phyloP scores from a whole-genome alignment of 2,797 vertebrate genomes.

The Anas bahamensis region DNA sequence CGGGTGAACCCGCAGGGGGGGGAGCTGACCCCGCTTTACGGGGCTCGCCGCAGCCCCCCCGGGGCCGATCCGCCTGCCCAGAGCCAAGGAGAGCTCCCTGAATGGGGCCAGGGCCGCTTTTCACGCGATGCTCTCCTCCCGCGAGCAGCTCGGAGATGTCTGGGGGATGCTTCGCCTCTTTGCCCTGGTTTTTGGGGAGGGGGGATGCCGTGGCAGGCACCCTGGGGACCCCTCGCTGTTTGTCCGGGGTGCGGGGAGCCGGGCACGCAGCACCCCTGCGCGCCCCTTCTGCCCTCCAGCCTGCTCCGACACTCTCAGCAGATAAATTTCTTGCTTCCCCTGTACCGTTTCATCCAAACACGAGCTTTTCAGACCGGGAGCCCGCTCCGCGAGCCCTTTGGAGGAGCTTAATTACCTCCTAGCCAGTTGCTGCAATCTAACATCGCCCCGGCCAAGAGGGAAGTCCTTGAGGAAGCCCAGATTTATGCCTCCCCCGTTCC shows the following conservation, averaged over 20 bases:
- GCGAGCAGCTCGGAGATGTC: too few relatives aligned
- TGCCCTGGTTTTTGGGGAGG: neutral
- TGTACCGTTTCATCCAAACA: slow-evolving; percentile 40
- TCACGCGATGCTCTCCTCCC: too few relatives aligned
- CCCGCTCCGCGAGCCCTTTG: slow-evolving; percentile 36
- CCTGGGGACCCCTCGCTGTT: fast-evolving
- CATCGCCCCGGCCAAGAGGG: neutral
- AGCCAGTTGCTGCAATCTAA: neutral
- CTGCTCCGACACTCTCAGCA: neutral
- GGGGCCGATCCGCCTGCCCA: too few relatives aligned
- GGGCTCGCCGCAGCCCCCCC: neutral
- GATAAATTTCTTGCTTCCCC: slow-evolving; percentile 5
- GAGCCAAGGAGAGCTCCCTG: too few relatives aligned
- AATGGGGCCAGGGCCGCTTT: too few relatives aligned
- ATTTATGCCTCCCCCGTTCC: neutral
- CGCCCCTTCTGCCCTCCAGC: neutral
- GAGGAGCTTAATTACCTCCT: slow-evolving; percentile 74
- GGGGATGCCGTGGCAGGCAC: neutral
- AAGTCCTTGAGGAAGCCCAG: slow-evolving; percentile 55
- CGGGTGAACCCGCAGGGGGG: neutral
- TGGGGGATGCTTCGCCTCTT: too few relatives aligned
- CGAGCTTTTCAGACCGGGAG: neutral
- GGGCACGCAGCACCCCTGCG: neutral
- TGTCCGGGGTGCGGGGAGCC: neutral
- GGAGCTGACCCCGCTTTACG: neutral